These are phyloP conservation scores for Nebria brevicollis DNA, from an alignment of 2,888 invertebrate genomes.

Conservation along the genomic window DNA sequence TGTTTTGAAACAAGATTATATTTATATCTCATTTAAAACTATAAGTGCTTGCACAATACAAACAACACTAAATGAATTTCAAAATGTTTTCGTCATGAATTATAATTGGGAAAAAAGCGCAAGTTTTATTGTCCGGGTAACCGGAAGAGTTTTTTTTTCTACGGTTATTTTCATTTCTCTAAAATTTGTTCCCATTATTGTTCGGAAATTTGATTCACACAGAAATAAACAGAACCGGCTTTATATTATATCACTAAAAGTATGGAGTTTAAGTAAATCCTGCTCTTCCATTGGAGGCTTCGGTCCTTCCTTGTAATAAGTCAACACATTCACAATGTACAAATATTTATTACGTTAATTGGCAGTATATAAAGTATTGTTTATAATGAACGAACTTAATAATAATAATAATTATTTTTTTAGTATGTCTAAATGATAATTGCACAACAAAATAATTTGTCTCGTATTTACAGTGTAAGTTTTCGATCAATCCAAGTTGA, in stretches of 20 bases:
- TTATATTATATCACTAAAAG: background rate
- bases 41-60: too few relatives aligned
- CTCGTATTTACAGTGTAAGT: background rate
- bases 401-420: background rate
- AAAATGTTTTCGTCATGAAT: background rate
- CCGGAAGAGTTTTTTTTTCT: background rate
- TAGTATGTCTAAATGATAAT: background rate
- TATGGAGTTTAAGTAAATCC: background rate
- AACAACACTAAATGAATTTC: background rate
- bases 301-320: background rate
- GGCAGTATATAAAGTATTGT: conserved; percentile 53
- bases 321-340: conserved; percentile 54
- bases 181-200: background rate
- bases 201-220: background rate
- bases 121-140: background rate
- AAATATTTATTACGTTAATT: conserved; percentile 57
- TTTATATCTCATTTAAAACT: too few relatives aligned
- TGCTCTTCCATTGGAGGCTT: background rate
- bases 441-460: conserved; percentile 42
- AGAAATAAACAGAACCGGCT: background rate
- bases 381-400: background rate
- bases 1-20: too few relatives aligned
- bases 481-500: background rate
- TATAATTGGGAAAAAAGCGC: background rate
- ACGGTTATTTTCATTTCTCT: background rate